Evolutionary conservation across 2,888 invertebrate species (phyloP), one percentile per base, ranked within the genome.

Genomic region (Mellilla xanthometata): DNA sequence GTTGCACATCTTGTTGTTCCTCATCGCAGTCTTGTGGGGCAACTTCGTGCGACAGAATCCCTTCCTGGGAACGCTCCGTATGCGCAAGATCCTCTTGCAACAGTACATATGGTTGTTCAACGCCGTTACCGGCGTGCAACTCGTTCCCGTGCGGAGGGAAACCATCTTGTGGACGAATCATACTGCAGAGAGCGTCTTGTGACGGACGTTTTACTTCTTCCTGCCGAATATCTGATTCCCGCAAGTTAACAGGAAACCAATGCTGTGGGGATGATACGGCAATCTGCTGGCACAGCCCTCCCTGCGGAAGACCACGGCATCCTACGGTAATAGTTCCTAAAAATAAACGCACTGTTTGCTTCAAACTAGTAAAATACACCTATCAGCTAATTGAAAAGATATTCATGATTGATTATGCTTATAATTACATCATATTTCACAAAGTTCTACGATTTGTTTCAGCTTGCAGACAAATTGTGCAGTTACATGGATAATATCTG

Each of bases 271-370:
- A 19, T 1, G 15, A 19, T 6, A 19, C 15, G 6, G 15, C 1
- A 6, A 19, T 19, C 15, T 19, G 15, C 15, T 19, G 15, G 15
- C 15, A 19, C 15, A 19, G 6, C 15, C 15, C 4, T 2, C 33
- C 23, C 12, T 33, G 34, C 12, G 26, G 26, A 9, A 35, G 27
- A 8, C 26, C 35, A 15, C 15, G 13, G 10, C 10, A 10, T 10
- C 26, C 35, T 6, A 15, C 35, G 35, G 35, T 35, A 35, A 35
- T 6, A 19, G n/a, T n/a, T n/a, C n/a, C n/a, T n/a, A n/a, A n/a
- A n/a, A n/a, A n/a, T n/a, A n/a, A n/a, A n/a, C n/a, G n/a, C n/a
- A n/a, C n/a, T n/a, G n/a, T n/a, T n/a, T n/a, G n/a, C n/a, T n/a
- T n/a, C n/a, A n/a, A n/a, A n/a, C n/a, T n/a, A n/a, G n/a, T n/a